These are phyloP conservation scores for Carettochelys insculpta DNA, from an alignment of 2,113 vertebrate species.

Conservation along the genomic window DNA sequence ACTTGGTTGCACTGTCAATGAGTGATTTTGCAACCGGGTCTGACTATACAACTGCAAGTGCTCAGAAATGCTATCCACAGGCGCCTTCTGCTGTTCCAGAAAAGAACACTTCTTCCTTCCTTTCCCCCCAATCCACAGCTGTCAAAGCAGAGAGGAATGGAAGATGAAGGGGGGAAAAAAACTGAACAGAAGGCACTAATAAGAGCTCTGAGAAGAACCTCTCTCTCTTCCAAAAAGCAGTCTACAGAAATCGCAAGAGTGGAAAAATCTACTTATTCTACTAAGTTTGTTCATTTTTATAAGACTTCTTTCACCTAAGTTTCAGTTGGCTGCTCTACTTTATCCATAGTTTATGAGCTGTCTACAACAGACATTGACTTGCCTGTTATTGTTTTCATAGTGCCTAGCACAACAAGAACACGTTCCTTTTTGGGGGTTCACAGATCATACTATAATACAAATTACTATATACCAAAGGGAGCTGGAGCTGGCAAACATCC, in stretches of 20 bases:
- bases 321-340: background rate
- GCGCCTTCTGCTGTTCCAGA: background rate
- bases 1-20: background rate
- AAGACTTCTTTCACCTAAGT: background rate
- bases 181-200: background rate
- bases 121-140: background rate
- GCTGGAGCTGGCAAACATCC: background rate
- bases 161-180: background rate
- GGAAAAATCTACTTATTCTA: background rate
- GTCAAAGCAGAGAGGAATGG: background rate
- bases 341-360: background rate
- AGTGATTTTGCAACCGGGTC: background rate
- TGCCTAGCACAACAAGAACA: background rate
- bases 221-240: background rate
- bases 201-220: background rate
- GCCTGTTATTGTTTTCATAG: background rate
- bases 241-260: background rate
- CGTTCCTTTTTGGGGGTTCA: background rate
- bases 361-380: background rate
- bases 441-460: background rate
- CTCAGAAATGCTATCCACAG: background rate
- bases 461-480: background rate
- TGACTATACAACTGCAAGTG: background rate
- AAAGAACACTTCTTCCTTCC: too few relatives aligned
- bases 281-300: background rate